phyloP scores from a whole-genome alignment of 2,113 vertebrate species.

The Mus musculus region DNA sequence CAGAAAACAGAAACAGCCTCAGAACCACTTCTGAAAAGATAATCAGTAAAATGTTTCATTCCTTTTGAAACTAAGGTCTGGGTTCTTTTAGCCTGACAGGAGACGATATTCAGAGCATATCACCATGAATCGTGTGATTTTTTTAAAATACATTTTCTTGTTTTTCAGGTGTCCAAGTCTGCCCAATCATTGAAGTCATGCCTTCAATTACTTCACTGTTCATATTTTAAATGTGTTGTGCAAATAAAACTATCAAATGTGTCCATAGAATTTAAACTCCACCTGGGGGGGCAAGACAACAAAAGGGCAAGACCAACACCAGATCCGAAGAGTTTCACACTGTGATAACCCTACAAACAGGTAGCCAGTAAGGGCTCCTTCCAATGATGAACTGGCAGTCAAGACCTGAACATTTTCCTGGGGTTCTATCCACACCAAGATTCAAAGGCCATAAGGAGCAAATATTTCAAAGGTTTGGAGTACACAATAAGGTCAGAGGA shows the following conservation, averaged over 20 bases:
- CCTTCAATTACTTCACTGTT: not conserved
- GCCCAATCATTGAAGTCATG: not conserved
- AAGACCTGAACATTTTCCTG: not conserved
- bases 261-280: not conserved
- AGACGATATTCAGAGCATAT: not conserved
- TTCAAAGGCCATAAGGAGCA: not conserved
- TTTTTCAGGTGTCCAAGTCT: not conserved
- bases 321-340: not conserved
- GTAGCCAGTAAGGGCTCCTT: not conserved
- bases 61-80: not conserved
- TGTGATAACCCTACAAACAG: fast-evolving
- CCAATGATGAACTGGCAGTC: not conserved
- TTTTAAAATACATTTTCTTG: not conserved
- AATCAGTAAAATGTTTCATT: not conserved
- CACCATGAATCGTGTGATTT: not conserved
- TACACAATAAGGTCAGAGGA: not conserved
- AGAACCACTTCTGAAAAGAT: not conserved
- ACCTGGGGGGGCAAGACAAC: not conserved
- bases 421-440: not conserved
- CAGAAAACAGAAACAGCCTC: slow-evolving; percentile 5
- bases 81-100: not conserved
- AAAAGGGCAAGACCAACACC: not conserved
- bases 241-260: not conserved
- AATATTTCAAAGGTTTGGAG: not conserved
- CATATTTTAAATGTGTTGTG: not conserved